Base-by-base conservation (phyloP, 2,113 vertebrate genomes). In the Siniperca chuatsi region DNA sequence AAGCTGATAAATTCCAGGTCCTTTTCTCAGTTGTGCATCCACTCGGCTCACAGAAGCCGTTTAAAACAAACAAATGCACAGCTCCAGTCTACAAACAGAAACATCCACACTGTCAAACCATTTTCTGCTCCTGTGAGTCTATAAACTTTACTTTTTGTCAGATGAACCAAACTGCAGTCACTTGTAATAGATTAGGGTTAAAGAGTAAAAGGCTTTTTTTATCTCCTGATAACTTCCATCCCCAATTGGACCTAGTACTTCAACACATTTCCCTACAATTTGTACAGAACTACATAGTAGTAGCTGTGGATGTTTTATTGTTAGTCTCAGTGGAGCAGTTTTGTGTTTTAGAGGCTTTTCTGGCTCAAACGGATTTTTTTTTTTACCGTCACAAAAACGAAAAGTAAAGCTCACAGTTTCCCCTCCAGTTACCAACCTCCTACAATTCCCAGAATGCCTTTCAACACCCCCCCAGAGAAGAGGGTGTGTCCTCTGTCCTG, bases 381-480 rank as follows among this genome's bases (percentile, higher is more conserved):
- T 54, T 44, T 64, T 33, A 20, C 46, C 2, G 0, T 57, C 44
- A 72, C 13, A 66, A 69, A 78, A 74, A 55, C 29, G 5, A 55
- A 55, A 75, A 66, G 1, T 61, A 81, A 87, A 82, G 68, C 81
- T 68, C 55, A 65, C 16, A 77, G 54, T 74, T 76, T 69, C 35
- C 35, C 35, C 72, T 72, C 52, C 8, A 75, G 67, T 64, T 72
- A 48, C 33, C 40, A 13, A 57, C 20, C 25, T 69, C 35, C 77
- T 73, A 15, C 69, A 65, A 9, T 50, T 84, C 81, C 85, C 83
- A 84, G 55, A 86, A 84, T 74, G 44, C 75, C 57, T 40, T 33
- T 65, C n/a, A 76, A 6, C 8, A 6, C 20, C 57, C 4, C 11
- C 10, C 11, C 8, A 48, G 15, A 23, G 35, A 44, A n/a, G 62